Conservation (phyloP, 2,113 vertebrate species). For the Stigmatopora nigra region DNA sequence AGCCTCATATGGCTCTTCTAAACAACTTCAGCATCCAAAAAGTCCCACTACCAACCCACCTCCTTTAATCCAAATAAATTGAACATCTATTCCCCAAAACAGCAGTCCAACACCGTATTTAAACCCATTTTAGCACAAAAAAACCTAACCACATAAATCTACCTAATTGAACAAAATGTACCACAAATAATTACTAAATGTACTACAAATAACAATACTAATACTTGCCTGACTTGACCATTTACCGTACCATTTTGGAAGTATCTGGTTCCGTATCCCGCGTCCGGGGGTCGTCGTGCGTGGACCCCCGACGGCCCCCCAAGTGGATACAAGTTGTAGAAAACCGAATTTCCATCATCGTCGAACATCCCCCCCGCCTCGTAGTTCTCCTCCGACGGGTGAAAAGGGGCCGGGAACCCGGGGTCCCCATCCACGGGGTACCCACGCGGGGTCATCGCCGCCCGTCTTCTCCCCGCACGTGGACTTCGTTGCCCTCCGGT, state of each 20-base stretch:
- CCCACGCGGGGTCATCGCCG: constrained; percentile 16
- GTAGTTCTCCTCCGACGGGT: constrained; percentile 6
- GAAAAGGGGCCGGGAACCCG: constrained; percentile 6
- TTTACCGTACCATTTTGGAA: constrained; percentile 71
- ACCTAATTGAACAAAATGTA: too few relatives aligned
- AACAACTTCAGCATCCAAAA: too few relatives aligned
- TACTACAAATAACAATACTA: too few relatives aligned
- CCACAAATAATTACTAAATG: too few relatives aligned
- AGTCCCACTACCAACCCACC: too few relatives aligned
- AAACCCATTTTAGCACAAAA: too few relatives aligned
- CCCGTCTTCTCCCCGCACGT: constrained; percentile 12
- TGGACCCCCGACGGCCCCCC: constrained; percentile 40
- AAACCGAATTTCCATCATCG: constrained; percentile 71
- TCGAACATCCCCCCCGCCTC: constrained; percentile 50
- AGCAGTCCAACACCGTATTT: too few relatives aligned
- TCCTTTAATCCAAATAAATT: too few relatives aligned
- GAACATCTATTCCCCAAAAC: too few relatives aligned
- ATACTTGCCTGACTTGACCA: too few relatives aligned
- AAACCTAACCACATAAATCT: too few relatives aligned
- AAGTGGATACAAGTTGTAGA: constrained; percentile 65
- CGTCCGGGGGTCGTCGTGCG: constrained; percentile 52
- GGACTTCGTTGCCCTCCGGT: constrained; percentile 5
- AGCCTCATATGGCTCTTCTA: too few relatives aligned
- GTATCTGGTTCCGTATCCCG: constrained; percentile 69
- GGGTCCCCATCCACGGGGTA: constrained; percentile 14